A percentile compares a stretch with the other conserved stretches of the same genome.
phyloP scores from a whole-genome alignment of 2,797 vertebrate species.

The Hyperoplus immaculatus region DNA sequence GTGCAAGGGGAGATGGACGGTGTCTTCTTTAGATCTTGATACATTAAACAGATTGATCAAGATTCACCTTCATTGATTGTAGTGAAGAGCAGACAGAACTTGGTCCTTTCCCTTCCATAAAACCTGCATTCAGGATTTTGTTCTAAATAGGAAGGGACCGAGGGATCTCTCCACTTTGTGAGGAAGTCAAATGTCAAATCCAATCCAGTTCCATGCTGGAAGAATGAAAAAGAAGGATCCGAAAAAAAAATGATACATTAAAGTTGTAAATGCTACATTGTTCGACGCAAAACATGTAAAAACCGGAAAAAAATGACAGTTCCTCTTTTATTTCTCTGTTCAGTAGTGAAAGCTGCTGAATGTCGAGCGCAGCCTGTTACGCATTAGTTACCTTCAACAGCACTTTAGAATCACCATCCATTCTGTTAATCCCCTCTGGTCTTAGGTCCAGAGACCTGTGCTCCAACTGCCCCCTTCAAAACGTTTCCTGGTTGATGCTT shows the following conservation, averaged over 20 bases:
- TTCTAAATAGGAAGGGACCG: not conserved
- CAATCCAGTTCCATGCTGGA: conserved; percentile 7
- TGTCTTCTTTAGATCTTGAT: not conserved
- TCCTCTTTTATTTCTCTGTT: conserved; percentile 18
- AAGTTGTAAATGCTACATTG: no score
- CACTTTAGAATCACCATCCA: conserved; percentile 17
- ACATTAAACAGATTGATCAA: not conserved
- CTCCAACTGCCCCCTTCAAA: conserved; percentile 27
- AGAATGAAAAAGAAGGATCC: not conserved
- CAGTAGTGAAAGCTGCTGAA: not conserved
- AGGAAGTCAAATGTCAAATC: conserved; percentile 15
- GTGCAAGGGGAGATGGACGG: not conserved
- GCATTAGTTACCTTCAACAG: conserved; percentile 17
- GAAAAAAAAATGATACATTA: not conserved
- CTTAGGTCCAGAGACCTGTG: conserved; percentile 25
- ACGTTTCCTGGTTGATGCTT: conserved; percentile 22
- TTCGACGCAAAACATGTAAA: not conserved
- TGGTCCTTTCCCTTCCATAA: conserved; percentile 9
- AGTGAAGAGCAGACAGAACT: not conserved
- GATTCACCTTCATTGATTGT: not conserved
- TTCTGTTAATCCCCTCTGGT: conserved; percentile 6
- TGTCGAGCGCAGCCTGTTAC: conserved; percentile 2
- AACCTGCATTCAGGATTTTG: not conserved
- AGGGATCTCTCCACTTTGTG: not conserved
- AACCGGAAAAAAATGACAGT: not conserved